phyloP scores from a whole-genome alignment of 2,797 vertebrate species.

The Mastacembelus armatus region DNA sequence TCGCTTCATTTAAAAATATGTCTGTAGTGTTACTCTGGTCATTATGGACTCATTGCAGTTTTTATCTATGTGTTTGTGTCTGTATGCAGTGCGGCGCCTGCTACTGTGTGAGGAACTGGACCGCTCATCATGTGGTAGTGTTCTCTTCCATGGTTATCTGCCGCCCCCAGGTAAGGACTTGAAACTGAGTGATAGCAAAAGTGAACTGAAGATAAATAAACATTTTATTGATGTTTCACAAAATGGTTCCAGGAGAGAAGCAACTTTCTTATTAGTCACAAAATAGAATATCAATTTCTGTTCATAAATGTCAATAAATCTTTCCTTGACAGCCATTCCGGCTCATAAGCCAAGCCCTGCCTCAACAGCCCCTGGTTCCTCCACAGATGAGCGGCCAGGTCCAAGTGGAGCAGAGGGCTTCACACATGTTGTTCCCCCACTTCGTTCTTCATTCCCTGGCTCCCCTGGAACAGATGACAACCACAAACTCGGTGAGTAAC shows the following conservation, averaged over 20 bases:
- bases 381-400: constrained; percentile 81
- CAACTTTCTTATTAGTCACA: neutral
- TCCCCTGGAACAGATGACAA: constrained; percentile 80
- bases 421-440: constrained; percentile 71
- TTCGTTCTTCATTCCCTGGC: constrained; percentile 85
- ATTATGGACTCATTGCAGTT: neutral
- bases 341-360: constrained; percentile 85
- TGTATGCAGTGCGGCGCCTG: constrained; percentile 88
- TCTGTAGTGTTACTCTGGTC: neutral
- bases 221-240: neutral
- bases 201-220: constrained; percentile 6
- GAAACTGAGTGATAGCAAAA: neutral
- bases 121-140: constrained; percentile 96
- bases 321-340: constrained; percentile 87
- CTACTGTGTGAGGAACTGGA: constrained; percentile 97
- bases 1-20: too few relatives aligned
- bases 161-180: constrained; percentile 91
- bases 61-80: constrained; percentile 27
- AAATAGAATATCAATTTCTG: neutral
- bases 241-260: neutral
- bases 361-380: constrained; percentile 61
- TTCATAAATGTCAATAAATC: neutral
- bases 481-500: constrained; percentile 86
- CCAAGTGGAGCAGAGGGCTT: constrained; percentile 85
- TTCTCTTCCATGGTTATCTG: constrained; percentile 97